Percentiles rank a stretch among this genome's conserved stretches.
Conservation (phyloP, 2,888 invertebrate genomes). For the Ariolimax columbianus region DNA sequence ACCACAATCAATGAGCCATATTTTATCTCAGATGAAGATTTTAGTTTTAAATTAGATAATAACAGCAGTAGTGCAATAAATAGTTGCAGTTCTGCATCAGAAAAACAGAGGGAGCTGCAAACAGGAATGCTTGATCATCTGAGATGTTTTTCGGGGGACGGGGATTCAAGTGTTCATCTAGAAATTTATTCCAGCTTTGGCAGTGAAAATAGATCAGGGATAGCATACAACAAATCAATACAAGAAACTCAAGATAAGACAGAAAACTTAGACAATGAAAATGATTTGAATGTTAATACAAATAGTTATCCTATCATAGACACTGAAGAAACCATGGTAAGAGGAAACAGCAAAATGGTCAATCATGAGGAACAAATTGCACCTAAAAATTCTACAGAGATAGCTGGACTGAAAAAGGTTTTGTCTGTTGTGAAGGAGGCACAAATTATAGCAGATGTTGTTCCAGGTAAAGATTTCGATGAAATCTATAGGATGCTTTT, state of each 20-base stretch:
- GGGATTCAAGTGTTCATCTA: background rate
- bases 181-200: background rate
- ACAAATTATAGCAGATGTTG: slow-evolving; percentile 58
- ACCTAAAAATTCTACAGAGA: background rate
- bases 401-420: slow-evolving; percentile 55
- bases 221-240: background rate
- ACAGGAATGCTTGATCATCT: background rate
- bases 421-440: slow-evolving; percentile 67
- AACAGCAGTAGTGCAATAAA: background rate
- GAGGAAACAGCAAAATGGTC: background rate
- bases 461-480: slow-evolving; percentile 59
- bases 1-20: slow-evolving; percentile 39
- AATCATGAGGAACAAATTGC: background rate
- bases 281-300: background rate
- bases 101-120: background rate
- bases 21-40: slow-evolving; percentile 1
- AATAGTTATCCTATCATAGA: background rate
- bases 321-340: background rate
- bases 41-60: background rate
- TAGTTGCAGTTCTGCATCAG: background rate
- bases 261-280: background rate
- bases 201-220: background rate
- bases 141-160: background rate
- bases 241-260: background rate
- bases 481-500: slow-evolving; percentile 62